phyloP scores from a whole-genome alignment of 2,888 invertebrate species.

The Heliothis peltigera region DNA sequence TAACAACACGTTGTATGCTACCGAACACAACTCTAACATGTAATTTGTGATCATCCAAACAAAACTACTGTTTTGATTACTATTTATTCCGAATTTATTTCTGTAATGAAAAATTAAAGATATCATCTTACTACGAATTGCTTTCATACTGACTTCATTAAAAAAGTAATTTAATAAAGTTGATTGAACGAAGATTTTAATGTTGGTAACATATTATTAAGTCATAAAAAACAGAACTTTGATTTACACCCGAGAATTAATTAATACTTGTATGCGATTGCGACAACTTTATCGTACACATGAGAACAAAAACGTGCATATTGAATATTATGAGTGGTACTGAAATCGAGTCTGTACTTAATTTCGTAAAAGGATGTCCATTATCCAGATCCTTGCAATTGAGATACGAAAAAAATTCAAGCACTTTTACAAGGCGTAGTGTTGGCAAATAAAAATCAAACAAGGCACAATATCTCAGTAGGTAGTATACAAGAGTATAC shows the following conservation, averaged over 20 bases:
- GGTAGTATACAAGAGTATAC: conserved; percentile 59
- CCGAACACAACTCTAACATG: conserved; percentile 40
- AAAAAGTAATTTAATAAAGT: conserved; percentile 64
- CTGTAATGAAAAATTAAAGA: conserved; percentile 58
- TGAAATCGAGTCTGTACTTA: conserved; percentile 29
- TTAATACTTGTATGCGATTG: conserved; percentile 52
- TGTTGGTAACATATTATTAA: conserved; percentile 59
- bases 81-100: conserved; percentile 56
- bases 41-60: conserved; percentile 61
- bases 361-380: conserved; percentile 35
- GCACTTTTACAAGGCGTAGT: conserved; percentile 38
- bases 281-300: conserved; percentile 56
- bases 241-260: conserved; percentile 59
- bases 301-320: conserved; percentile 40
- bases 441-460: conserved; percentile 57
- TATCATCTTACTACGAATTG: conserved; percentile 56
- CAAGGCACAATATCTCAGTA: conserved; percentile 45
- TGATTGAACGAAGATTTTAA: conserved; percentile 58
- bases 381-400: conserved; percentile 31
- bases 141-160: conserved; percentile 60
- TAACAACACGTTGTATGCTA: conserved; percentile 50
- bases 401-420: conserved; percentile 44
- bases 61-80: conserved; percentile 63
- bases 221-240: conserved; percentile 56
- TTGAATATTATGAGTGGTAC: conserved; percentile 29